Evolutionary conservation across 1,140 invertebrate genomes (phyloP).

Genomic region (Drosophila burlai): DNA sequence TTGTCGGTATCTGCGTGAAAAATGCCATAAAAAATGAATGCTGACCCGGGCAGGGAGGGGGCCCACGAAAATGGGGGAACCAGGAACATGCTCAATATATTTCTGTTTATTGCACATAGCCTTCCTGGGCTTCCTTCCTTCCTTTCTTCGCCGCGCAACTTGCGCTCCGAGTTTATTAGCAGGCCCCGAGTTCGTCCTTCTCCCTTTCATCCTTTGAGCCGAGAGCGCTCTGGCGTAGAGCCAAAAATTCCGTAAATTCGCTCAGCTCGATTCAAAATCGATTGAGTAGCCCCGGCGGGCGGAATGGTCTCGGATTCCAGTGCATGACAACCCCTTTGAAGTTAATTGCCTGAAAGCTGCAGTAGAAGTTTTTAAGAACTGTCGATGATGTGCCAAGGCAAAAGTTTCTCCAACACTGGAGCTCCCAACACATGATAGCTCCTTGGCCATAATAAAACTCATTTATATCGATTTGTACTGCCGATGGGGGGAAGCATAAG

Average conservation of each 20-base stretch:
- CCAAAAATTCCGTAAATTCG: conserved; percentile 50
- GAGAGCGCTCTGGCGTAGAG: conserved; percentile 24
- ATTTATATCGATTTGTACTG: conserved; percentile 24
- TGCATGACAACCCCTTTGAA: conserved; percentile 42
- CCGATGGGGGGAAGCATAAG: background rate
- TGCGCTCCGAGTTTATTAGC: conserved; percentile 67
- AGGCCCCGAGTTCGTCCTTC: conserved; percentile 1
- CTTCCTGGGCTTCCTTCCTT: conserved; percentile 15
- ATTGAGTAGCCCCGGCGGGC: conserved; percentile 32
- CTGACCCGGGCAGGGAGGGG: conserved; percentile 52
- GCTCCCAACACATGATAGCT: conserved; percentile 37
- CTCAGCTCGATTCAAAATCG: conserved; percentile 51
- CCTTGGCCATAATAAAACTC: conserved; percentile 19
- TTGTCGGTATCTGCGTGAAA: conserved; percentile 71
- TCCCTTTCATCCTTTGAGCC: conserved; percentile 14
- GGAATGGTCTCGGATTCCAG: background rate
- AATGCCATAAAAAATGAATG: conserved; percentile 72
- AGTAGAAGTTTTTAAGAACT: conserved; percentile 40
- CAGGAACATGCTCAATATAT: conserved; percentile 17
- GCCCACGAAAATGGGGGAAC: background rate
- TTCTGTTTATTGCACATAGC: conserved; percentile 48
- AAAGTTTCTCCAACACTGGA: conserved; percentile 26
- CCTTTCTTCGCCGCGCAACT: conserved; percentile 23
- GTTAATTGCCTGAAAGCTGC: conserved; percentile 54
- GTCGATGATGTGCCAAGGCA: conserved; percentile 45